Base-by-base conservation (phyloP, 2,888 invertebrate species). In the Callimorpha dominula region DNA sequence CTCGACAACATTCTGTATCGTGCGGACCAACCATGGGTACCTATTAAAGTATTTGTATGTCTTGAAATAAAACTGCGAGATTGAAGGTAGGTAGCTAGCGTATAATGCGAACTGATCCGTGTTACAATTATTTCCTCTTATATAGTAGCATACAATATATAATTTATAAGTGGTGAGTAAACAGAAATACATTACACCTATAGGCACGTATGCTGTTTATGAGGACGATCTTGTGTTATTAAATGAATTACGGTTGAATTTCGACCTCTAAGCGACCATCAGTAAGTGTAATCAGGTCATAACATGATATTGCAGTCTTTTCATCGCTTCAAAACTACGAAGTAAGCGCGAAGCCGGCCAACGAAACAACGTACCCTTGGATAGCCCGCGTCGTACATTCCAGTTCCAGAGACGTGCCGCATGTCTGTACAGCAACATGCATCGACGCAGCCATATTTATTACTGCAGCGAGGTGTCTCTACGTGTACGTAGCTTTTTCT, bases 361-460 rank as follows among this genome's bases (percentile, higher is more conserved):
- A 78, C 0, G 89, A 89, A 71, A 57, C 50, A 0, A 63, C 76
- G 0, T 92, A 92, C 69, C 89, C 86, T 0, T 94, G 93, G 93
- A 85, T 92, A 49, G 93, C 90, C 1, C 82, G 87, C 11, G 90
- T 94, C 2, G 73, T 93, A 0, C 94, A 93, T 71, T 92, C 94
- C 0, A 73, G 73, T 0, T 67, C 11, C 0, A 12, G 54, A 0
- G 67, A 75, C 7, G 4, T 67, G 0, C 93, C 93, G 0, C 85
- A 90, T 70, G 40, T 90, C 4, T 95, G 94, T 73, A 92, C 92
- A 0, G 93, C 92, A 0, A 72, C 77, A 0, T 94, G 93, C 50
- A 78, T 94, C 1, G 83, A 87, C 0, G 60, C 80, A 0, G 86
- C 85, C 12, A 87, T 94, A 60, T 95, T 94, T 68, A 83, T 93